Percentiles rank a stretch among this genome's conserved stretches.
phyloP scores from a whole-genome alignment of 2,888 invertebrate species.

The Pseudococcus jackbeardsleyi region DNA sequence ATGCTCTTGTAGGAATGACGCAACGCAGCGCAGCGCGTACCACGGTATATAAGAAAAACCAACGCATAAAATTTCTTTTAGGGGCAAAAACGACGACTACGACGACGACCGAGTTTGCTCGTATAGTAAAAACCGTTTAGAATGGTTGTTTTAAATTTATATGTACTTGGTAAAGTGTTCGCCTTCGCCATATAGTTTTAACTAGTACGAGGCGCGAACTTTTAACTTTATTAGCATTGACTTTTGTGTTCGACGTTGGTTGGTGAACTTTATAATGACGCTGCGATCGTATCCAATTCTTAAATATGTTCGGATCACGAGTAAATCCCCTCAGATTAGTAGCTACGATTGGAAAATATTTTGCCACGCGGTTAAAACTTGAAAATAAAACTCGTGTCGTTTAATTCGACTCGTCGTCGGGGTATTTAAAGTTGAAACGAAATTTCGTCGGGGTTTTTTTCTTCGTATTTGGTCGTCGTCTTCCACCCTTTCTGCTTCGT shows the following conservation, averaged over 20 bases:
- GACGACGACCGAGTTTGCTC: conserved; percentile 20
- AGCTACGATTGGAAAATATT: background rate
- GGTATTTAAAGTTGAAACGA: background rate
- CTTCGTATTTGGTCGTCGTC: background rate
- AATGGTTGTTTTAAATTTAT: conserved; percentile 27
- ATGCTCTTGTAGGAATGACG: conserved; percentile 26
- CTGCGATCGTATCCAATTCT: conserved; percentile 21
- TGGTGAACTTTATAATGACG: conserved; percentile 35
- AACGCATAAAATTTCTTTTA: conserved; percentile 27
- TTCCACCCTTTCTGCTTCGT: too few species aligned
- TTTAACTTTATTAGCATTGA: conserved; percentile 42
- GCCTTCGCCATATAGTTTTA: background rate
- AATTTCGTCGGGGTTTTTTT: background rate
- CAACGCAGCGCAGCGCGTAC: background rate
- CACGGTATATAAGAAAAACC: background rate
- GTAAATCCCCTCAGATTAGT: conserved; percentile 7
- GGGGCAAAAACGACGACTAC: background rate
- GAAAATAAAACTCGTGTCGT: background rate
- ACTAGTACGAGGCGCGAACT: conserved; percentile 32
- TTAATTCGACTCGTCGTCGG: conserved; percentile 2
- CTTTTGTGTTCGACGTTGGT: conserved; percentile 27
- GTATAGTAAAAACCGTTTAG: conserved; percentile 39
- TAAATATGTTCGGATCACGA: conserved; percentile 21
- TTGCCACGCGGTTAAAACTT: background rate
- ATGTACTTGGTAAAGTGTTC: background rate